Conservation (phyloP, 1,140 invertebrate genomes). For the Agrypnia vestita region DNA sequence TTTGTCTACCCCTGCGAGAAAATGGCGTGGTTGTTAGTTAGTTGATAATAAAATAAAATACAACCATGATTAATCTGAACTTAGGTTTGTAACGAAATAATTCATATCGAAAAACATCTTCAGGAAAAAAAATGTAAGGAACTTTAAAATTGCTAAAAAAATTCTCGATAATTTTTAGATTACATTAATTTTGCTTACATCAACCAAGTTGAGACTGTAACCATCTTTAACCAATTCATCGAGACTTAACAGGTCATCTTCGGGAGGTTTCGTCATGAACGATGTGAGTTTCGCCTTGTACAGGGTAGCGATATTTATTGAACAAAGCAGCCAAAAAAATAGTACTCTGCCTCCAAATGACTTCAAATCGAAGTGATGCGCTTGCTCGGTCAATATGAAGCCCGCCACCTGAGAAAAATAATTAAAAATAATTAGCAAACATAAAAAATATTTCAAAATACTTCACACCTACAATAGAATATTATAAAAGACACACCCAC, state of each 20-base stretch:
- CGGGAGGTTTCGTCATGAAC: constrained; percentile 8
- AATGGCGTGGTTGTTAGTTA: no score
- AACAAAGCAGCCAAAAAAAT: constrained; percentile 15
- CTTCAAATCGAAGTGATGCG: neutral
- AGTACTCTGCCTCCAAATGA: neutral
- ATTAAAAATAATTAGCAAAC: neutral
- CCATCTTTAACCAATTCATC: constrained; percentile 27
- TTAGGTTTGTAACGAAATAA: no score
- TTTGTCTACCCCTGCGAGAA: no score
- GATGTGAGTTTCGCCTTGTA: constrained; percentile 24
- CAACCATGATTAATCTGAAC: no score
- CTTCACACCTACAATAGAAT: no score
- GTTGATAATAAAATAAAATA: no score
- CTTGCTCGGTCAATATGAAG: neutral
- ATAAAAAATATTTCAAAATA: no score
- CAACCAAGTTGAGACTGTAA: constrained; percentile 9
- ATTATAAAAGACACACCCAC: no score
- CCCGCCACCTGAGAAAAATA: neutral
- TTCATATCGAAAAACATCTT: no score
- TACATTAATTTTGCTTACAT: constrained; percentile 18
- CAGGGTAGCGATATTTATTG: neutral
- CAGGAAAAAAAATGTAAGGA: no score
- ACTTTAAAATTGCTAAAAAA: no score
- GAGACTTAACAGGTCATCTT: neutral
- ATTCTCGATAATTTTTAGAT: no score